Conservation (phyloP, 2,797 vertebrate species). For the Dendrocincla fuliginosa region DNA sequence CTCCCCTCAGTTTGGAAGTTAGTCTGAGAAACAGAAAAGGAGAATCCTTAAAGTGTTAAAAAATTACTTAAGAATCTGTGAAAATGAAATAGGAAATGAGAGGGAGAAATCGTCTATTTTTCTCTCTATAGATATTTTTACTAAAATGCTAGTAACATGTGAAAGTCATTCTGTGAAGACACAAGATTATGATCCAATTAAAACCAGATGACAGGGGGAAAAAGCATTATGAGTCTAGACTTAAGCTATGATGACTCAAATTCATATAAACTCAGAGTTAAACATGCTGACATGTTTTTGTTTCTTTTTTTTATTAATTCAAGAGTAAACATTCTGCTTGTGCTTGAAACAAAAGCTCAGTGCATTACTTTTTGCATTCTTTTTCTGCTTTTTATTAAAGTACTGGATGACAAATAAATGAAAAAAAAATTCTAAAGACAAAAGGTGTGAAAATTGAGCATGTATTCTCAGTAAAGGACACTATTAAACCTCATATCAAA, state of each 20-base stretch:
- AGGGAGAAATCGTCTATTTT: background rate
- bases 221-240: conserved; percentile 12
- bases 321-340: conserved; percentile 6
- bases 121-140: background rate
- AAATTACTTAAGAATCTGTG: background rate
- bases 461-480: background rate
- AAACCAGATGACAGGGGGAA: background rate
- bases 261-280: conserved; percentile 17
- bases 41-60: background rate
- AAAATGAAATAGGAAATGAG: background rate
- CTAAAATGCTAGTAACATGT: background rate
- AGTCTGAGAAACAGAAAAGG: background rate
- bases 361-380: background rate
- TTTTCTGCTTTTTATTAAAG: conserved; percentile 18
- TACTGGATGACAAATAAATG: background rate
- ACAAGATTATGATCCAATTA: conserved; percentile 35
- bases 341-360: background rate
- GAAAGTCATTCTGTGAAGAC: conserved; percentile 4
- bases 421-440: background rate
- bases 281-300: background rate
- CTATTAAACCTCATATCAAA: background rate
- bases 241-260: conserved; percentile 39
- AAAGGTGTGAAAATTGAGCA: background rate
- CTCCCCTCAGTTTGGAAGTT: background rate
- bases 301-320: background rate